phyloP scores from a whole-genome alignment of 2,888 invertebrate genomes.

The Drosophila meridionalis region DNA sequence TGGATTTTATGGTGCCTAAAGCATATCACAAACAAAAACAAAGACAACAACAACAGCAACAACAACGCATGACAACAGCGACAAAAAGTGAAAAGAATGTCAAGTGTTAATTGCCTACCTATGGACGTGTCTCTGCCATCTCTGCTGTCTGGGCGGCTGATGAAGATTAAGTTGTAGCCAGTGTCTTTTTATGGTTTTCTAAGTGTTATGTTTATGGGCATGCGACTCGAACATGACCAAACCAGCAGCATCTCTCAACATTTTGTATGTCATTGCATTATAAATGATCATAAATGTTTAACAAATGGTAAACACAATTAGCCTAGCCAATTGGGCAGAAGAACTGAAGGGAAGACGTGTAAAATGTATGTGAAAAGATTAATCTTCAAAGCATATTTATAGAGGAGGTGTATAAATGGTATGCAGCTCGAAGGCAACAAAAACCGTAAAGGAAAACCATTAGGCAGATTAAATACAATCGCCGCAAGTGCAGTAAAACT shows the following conservation, averaged over 20 bases:
- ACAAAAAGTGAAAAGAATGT: constrained; percentile 78
- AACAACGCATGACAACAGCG: constrained; percentile 20
- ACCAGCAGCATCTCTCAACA: constrained; percentile 21
- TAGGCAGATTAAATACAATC: background rate
- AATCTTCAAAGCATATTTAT: background rate
- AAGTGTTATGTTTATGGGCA: constrained; percentile 61
- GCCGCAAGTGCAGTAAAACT: background rate
- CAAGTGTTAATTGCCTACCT: constrained; percentile 75
- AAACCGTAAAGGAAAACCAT: background rate
- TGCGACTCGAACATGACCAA: constrained; percentile 8
- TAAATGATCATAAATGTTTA: constrained; percentile 58
- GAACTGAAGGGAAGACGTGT: constrained; percentile 2
- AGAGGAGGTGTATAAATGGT: background rate
- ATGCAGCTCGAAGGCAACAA: background rate
- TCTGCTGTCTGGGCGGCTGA: constrained; percentile 44
- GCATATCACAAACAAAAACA: constrained; percentile 61
- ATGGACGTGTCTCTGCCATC: constrained; percentile 54
- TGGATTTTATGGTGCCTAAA: constrained; percentile 64
- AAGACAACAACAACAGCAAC: constrained; percentile 38
- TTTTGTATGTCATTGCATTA: constrained; percentile 58
- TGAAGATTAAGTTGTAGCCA: constrained; percentile 72
- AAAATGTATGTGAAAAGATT: background rate
- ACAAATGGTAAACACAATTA: constrained; percentile 49
- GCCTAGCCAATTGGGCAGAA: constrained; percentile 24
- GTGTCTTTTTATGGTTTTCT: constrained; percentile 53